Conservation (phyloP, 2,113 vertebrate genomes). For the Syngnathus typhle region DNA sequence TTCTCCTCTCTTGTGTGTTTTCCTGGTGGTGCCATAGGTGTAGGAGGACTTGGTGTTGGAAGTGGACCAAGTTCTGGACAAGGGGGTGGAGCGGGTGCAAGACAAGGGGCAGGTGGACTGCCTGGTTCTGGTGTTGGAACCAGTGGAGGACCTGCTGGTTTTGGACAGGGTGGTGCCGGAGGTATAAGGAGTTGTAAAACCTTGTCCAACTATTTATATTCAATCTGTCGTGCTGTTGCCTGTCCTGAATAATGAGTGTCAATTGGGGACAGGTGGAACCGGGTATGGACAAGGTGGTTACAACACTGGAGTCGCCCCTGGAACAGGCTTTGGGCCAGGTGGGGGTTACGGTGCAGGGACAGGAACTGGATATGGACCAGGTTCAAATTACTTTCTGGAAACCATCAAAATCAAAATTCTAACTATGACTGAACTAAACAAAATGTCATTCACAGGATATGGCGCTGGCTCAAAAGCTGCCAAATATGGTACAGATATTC, state of each 20-base stretch:
- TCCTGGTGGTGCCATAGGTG: slow-evolving; percentile 40
- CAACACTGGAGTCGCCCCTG: slow-evolving; percentile 33
- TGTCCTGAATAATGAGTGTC: background rate
- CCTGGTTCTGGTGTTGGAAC: slow-evolving; percentile 47
- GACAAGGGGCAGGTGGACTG: slow-evolving; percentile 23
- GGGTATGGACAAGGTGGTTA: slow-evolving; percentile 55
- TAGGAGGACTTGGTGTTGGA: slow-evolving; percentile 42
- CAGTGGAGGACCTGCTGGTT: slow-evolving; percentile 35
- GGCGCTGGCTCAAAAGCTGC: slow-evolving; percentile 60
- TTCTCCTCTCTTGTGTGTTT: slow-evolving; percentile 22
- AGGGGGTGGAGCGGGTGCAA: slow-evolving; percentile 44
- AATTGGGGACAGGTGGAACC: slow-evolving; percentile 27
- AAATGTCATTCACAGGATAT: slow-evolving; percentile 45
- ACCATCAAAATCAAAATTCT: background rate
- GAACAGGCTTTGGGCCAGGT: slow-evolving; percentile 44
- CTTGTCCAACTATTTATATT: background rate
- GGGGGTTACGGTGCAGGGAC: slow-evolving; percentile 43
- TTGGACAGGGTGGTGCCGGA: slow-evolving; percentile 40
- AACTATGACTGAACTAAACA: background rate
- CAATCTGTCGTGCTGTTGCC: background rate
- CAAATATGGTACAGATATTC: slow-evolving; percentile 61
- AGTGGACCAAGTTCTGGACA: slow-evolving; percentile 32
- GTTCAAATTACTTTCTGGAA: slow-evolving; percentile 18
- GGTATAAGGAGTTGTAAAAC: slow-evolving; percentile 16
- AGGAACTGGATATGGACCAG: slow-evolving; percentile 61